Evolutionary conservation across 2,888 invertebrate genomes (phyloP), one percentile per base, ranked within the genome.

Genomic region (Tanaodytes sp.): DNA sequence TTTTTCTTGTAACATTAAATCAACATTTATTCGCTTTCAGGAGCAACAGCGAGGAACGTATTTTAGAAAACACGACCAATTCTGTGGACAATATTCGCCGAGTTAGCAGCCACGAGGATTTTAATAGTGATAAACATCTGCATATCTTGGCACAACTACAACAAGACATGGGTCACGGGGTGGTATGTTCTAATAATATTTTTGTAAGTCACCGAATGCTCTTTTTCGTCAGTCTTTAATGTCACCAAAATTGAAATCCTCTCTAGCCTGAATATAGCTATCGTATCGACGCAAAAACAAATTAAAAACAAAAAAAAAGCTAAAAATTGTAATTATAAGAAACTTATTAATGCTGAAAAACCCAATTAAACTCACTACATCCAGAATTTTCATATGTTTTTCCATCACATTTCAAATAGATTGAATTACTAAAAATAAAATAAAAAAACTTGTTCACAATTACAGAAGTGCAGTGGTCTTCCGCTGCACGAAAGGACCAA

Each of bases 71-170:
- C 42, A 70, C 73, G 2, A 66, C 70, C n/a, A 74, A 78, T 31
- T 65, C 75, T 3, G 72, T 75, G 16, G 79, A 80, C 18, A 77
- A 79, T 48, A 81, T 81, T 42, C 85, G 89, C 57, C 86, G 89
- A 75, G 90, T 90, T n/a, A 89, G 88, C 72, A 90, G 89, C 66
- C 89, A 89, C 81, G 90, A 90, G 80, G 89, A 90, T 80, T 89
- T 90, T 76, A 84, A 84, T 55, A 84, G 80, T 63, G 80, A 80
- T 33, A 81, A 83, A 73, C 80, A 82, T 73, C 74, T 78, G 45
- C 78, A 81, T 52, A 76, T 80, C 61, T 75, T 80, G 73, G 77
- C 81, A 12, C 82, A 83, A 70, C 62, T 78, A 37, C 80, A 80
- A 37, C 80, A 79, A 75, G 84, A 84, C 45, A 83, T 84, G 84